Evolutionary conservation across 1,140 invertebrate genomes (phyloP).

Genomic region (Platorchestia sp.): DNA sequence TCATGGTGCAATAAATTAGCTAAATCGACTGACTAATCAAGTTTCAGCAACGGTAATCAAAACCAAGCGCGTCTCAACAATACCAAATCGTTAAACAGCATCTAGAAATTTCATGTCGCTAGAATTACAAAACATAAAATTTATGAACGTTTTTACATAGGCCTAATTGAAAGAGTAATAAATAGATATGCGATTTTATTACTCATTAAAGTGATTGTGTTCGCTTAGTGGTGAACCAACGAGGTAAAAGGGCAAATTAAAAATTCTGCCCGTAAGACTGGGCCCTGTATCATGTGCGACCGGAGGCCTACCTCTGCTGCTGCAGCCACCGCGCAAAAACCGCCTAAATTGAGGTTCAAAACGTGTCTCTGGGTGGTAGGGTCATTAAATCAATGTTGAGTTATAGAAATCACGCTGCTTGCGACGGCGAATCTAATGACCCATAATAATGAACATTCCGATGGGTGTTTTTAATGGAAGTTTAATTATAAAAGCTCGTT

Average conservation of each 20-base stretch:
- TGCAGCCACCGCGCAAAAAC: neutral
- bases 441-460: slow-evolving; percentile 27
- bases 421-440: slow-evolving; percentile 48
- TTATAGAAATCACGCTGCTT: slow-evolving; percentile 51
- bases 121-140: neutral
- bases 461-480: slow-evolving; percentile 44
- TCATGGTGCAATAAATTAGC: neutral
- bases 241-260: neutral
- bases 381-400: slow-evolving; percentile 39
- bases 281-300: neutral
- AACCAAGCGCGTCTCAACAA: neutral
- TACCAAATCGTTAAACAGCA: neutral
- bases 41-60: neutral
- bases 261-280: neutral
- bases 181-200: neutral
- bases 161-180: neutral
- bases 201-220: slow-evolving; percentile 1
- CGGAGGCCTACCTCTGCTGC: neutral
- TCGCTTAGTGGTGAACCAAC: neutral
- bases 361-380: neutral
- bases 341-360: neutral
- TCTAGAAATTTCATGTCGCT: neutral
- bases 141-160: neutral
- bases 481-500: slow-evolving; percentile 46
- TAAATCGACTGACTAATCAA: neutral